phyloP scores from a whole-genome alignment of 1,140 invertebrate species.

The Tribolium madens region DNA sequence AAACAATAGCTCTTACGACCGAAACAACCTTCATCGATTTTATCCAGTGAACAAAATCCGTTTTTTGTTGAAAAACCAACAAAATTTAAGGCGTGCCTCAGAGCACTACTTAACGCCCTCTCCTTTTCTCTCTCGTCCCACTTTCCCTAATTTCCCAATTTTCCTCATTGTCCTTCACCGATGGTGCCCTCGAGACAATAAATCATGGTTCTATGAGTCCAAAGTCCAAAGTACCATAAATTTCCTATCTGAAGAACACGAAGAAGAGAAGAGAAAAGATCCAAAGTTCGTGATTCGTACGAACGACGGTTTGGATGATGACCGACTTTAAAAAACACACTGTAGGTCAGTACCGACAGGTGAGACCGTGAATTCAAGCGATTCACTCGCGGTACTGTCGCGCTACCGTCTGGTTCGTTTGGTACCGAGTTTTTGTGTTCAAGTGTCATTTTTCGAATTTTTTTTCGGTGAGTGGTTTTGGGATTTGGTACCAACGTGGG shows the following conservation, averaged over 20 bases:
- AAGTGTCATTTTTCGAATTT: conserved; percentile 1
- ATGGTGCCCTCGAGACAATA: not conserved
- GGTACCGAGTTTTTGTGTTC: not conserved
- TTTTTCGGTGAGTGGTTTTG: conserved; percentile 1
- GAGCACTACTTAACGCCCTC: not conserved
- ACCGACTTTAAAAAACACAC: conserved; percentile 3
- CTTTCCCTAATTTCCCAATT: not conserved
- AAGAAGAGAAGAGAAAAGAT: not conserved
- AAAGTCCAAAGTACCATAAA: not conserved
- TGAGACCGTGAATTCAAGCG: not conserved
- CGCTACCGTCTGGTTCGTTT: not conserved
- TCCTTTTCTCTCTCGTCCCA: not conserved
- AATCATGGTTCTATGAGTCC: not conserved
- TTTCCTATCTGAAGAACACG: not conserved
- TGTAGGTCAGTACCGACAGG: conserved; percentile 27
- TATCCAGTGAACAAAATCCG: not conserved
- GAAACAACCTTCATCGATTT: not conserved
- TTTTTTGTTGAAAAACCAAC: not conserved
- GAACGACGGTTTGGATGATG: not conserved
- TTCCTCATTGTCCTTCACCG: not conserved
- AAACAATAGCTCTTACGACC: not conserved
- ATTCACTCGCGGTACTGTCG: conserved; percentile 15
- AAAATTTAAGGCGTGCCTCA: not conserved
- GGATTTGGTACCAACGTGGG: not conserved
- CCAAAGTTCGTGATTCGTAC: conserved; percentile 1